Evolutionary conservation across 2,113 vertebrate genomes (phyloP), one percentile per base, ranked within the genome.

Genomic region (Tychaedon coryphoeus): DNA sequence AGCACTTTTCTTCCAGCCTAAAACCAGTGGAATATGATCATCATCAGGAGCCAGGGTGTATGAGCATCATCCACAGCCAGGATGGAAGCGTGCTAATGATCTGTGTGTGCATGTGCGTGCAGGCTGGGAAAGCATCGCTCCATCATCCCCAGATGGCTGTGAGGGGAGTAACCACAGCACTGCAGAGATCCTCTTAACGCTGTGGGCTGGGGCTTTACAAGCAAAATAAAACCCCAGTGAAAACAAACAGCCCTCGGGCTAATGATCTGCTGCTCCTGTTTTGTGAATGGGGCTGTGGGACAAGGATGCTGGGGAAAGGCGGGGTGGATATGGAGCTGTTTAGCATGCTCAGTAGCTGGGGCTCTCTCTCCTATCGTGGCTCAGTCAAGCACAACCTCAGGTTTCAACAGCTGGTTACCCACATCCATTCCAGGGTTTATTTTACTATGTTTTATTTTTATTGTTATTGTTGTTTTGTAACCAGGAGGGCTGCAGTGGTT

Each of bases 401-500:
- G 91, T 96, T 96, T 96, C 93, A 97, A 69, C 28, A n/a, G 82
- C 89, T 97, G 96, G 88, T 94, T 96, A 95, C 92, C 93, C 94
- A 96, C 94, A 95, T 93, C 86, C 83, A 96, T 95, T 94, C 75
- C 47, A 67, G 64, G 54, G 76, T 65, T 86, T 85, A 58, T 86
- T 92, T 86, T 79, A 42, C 47, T 87, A 28, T 72, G 51, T 82
- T 89, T 81, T 94, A 50, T 89, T 96, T 53, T 92, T 76, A 66
- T 94, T 96, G 24, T 95, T 85, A 76, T 86, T 92, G 62, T 91
- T 95, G 80, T 91, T 84, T 93, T 60, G 72, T 80, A 86, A 95
- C 50, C 61, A 81, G 67, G 77, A 95, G 61, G 57, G 69, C 70
- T 65, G 64, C 86, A 65, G 86, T 88, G 71, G 83, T 91, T 97